Conservation (phyloP, 2,888 invertebrate genomes). For the Hydrotaea diabolus region DNA sequence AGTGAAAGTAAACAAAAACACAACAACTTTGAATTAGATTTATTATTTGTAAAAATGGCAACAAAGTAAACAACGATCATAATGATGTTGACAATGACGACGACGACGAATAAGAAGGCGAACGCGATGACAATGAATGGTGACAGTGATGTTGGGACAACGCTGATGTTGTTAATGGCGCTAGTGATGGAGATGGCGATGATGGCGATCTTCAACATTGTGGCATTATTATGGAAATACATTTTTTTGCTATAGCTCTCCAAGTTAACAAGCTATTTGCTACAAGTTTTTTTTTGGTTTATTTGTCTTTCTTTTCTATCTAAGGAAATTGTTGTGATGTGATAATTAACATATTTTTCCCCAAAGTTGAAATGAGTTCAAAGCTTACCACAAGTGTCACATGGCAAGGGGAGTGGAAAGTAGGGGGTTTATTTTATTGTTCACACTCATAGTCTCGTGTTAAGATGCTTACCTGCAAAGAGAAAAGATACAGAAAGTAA, state of each 20-base stretch:
- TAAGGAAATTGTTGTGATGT: conserved; percentile 41
- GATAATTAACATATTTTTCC: conserved; percentile 54
- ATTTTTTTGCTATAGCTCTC: conserved; percentile 32
- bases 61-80: conserved; percentile 23
- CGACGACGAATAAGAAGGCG: background rate
- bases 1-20: conserved; percentile 62
- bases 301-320: background rate
- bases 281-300: background rate
- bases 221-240: conserved; percentile 31
- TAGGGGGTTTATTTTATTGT: background rate
- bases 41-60: conserved; percentile 60
- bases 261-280: conserved; percentile 52
- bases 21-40: conserved; percentile 64
- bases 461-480: conserved; percentile 59
- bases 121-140: background rate
- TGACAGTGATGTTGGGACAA: conserved; percentile 17
- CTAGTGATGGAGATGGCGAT: conserved; percentile 29
- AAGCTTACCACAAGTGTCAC: conserved; percentile 60
- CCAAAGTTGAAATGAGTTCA: conserved; percentile 52
- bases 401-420: conserved; percentile 1
- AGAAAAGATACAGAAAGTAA: conserved; percentile 38
- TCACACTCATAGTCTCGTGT: background rate
- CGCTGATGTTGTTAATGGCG: background rate
- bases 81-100: conserved; percentile 3
- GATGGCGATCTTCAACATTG: conserved; percentile 44